Evolutionary conservation across 35 echinoderm and acorn worm genomes (phyloP).

Genomic region (Patiria miniata): DNA sequence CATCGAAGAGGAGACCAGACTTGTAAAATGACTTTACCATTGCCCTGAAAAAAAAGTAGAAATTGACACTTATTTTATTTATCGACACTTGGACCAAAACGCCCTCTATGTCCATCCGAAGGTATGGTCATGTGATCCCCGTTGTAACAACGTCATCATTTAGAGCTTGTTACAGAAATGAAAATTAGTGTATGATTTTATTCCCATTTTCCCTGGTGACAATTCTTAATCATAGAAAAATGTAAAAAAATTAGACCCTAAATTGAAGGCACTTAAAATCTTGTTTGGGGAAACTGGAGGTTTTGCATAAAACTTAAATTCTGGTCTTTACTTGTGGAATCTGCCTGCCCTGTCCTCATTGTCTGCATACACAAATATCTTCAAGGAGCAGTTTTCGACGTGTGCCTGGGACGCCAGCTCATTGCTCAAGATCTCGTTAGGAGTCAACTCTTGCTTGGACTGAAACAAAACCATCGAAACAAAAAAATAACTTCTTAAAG

Average conservation of each 20-base stretch:
- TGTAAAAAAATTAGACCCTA: no score
- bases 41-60: slow-evolving; percentile 52
- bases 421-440: slow-evolving; percentile 71
- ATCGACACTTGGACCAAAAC: no score
- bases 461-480: slow-evolving; percentile 31
- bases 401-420: slow-evolving; percentile 75
- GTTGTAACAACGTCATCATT: no score
- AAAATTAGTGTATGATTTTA: no score
- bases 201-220: no score
- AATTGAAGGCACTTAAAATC: no score
- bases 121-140: no score
- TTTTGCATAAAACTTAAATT: not conserved
- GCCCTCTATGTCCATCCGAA: no score
- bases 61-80: not conserved
- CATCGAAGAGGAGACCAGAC: slow-evolving; percentile 84
- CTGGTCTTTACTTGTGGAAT: slow-evolving; percentile 79
- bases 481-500: not conserved
- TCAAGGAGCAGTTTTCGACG: slow-evolving; percentile 84
- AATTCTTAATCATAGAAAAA: no score
- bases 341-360: slow-evolving; percentile 87
- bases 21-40: slow-evolving; percentile 92
- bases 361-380: slow-evolving; percentile 90
- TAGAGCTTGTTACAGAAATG: no score
- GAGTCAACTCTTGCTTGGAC: slow-evolving; percentile 64
- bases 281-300: no score